phyloP scores from a whole-genome alignment of 2,797 vertebrate species.

The Babyrousa celebensis region DNA sequence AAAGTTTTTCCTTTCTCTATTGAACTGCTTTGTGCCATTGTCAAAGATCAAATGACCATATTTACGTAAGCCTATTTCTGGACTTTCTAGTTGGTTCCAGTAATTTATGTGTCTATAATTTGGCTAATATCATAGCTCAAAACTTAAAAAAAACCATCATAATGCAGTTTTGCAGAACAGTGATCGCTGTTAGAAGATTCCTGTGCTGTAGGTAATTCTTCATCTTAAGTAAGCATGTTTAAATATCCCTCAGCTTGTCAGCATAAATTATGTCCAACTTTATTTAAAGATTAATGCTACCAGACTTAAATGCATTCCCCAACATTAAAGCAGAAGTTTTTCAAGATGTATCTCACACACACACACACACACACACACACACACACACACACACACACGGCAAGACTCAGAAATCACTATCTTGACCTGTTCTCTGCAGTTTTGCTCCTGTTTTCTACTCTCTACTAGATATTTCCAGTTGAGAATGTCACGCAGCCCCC shows the following conservation, averaged over 20 bases:
- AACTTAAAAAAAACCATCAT: constrained; percentile 22
- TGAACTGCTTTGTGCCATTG: neutral
- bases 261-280: constrained; percentile 25
- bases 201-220: neutral
- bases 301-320: constrained; percentile 16
- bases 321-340: constrained; percentile 55
- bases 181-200: neutral
- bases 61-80: neutral
- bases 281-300: constrained; percentile 54
- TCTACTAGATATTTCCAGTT: neutral
- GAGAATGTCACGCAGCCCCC: neutral
- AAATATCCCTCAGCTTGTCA: neutral
- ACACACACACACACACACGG: neutral
- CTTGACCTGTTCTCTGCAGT: neutral
- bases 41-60: neutral
- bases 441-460: neutral
- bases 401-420: constrained; percentile 3
- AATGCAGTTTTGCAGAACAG: neutral
- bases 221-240: constrained; percentile 29
- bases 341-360: neutral
- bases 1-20: neutral
- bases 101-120: constrained; percentile 1
- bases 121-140: neutral
- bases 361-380: neutral
- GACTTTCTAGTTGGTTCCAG: neutral